These are phyloP conservation scores for Carassius gibelio DNA, from an alignment of 2,113 vertebrate genomes.

Conservation along the genomic window DNA sequence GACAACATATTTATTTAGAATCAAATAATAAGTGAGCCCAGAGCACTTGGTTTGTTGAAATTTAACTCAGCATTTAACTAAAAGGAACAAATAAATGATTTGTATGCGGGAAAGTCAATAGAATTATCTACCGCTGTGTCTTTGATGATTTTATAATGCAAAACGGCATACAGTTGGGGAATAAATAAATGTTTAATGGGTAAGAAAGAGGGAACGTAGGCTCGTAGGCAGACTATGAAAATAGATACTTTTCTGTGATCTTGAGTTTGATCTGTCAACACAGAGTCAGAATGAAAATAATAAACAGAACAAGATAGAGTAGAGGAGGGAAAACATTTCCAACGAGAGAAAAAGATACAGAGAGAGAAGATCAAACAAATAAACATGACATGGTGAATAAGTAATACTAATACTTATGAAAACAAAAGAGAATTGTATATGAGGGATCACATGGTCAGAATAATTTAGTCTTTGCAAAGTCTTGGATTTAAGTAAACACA, in stretches of 20 bases:
- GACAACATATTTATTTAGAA: not conserved
- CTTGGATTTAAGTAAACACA: not conserved
- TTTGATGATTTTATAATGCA: not conserved
- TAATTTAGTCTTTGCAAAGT: not conserved
- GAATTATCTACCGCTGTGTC: not conserved
- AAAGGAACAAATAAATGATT: not conserved
- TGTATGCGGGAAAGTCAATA: not conserved
- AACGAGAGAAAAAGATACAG: not conserved
- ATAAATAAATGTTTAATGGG: not conserved
- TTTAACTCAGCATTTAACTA: not conserved
- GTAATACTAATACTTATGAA: not conserved
- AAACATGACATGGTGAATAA: slow-evolving; percentile 6
- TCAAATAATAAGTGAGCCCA: not conserved
- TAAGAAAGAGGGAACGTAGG: not conserved
- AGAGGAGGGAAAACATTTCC: not conserved
- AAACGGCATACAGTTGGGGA: not conserved
- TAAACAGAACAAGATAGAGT: not conserved
- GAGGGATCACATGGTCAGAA: not conserved
- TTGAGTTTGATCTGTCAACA: slow-evolving; percentile 21
- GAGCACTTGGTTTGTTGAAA: not conserved
- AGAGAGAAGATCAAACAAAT: slow-evolving; percentile 15
- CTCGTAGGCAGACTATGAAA: not conserved
- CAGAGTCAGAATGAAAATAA: slow-evolving; percentile 7
- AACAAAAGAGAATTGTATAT: slow-evolving; percentile 17
- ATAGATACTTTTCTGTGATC: not conserved